Base-by-base conservation (phyloP, 2,797 vertebrate genomes). In the Hippoglossus hippoglossus region DNA sequence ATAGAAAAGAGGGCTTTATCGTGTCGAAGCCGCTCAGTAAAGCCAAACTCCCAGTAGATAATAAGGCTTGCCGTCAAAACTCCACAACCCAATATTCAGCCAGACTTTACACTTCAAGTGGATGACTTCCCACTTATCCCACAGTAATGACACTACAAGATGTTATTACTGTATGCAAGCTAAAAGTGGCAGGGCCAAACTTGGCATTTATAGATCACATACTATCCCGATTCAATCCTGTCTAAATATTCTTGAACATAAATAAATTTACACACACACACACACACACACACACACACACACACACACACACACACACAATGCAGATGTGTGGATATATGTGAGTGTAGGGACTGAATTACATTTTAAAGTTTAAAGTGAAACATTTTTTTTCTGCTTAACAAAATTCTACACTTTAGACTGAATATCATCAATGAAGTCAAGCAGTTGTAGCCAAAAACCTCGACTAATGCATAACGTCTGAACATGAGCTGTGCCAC, bases 1-100 rank as follows among this genome's bases (percentile, higher is more conserved):
- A 69, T 54, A 62, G 75, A 53, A 79, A 75, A 70, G 70, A 75
- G 71, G 63, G 28, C 68, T 71, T 78, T 73, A 68, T 47, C 44
- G 47, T 77, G 62, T 70, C 41, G 52, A 61, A 75, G 75, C 28
- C 61, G 64, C 61, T 57, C 36, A 53, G 36, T n/a, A 18, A 62
- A 79, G 22, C 19, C 21, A 59, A 60, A 55, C 26, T 64, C 63
- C 44, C 50, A 2, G 18, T 50, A 60, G 54, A 61, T 71, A 53
- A 61, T 26, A 58, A 36, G 34, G 39, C 7, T 26, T 36, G 12
- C 18, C 13, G 49, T 57, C 28, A 44, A 73, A 64, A 51, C 36
- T 44, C 22, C 18, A 44, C 18, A 24, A 31, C 11, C 3, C 19
- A 28, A 39, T 49, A 47, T 46, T 44, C 50, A 22, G 44, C 34